phyloP scores from a whole-genome alignment of 92 coral and sea anemone species.

The Epizoanthus stellaris region DNA sequence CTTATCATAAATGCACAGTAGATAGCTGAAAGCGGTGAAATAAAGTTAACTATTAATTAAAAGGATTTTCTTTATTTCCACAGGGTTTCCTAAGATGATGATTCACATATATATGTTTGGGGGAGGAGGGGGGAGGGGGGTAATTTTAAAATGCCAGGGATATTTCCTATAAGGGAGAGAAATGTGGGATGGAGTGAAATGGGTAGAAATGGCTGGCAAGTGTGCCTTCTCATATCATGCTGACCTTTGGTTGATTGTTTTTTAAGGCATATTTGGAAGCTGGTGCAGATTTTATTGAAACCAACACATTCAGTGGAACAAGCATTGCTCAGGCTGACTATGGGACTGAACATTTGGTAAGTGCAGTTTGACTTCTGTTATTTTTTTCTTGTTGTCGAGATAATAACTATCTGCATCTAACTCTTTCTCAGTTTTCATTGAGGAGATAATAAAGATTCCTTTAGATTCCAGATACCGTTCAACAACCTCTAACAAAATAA shows the following conservation, averaged over 20 bases:
- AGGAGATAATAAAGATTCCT: too few relatives aligned
- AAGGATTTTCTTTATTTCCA: too few relatives aligned
- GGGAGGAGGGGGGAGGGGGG: not conserved
- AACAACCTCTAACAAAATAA: too few relatives aligned
- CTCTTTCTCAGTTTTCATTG: too few relatives aligned
- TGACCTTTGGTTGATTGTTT: not conserved
- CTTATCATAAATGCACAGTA: too few relatives aligned
- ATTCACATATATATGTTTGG: not conserved
- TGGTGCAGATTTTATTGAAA: slow-evolving; percentile 96
- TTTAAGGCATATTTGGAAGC: slow-evolving; percentile 89
- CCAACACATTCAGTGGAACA: slow-evolving; percentile 99
- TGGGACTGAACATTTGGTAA: slow-evolving; percentile 89
- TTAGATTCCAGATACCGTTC: too few relatives aligned
- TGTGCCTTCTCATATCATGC: not conserved
- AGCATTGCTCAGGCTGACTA: slow-evolving; percentile 97
- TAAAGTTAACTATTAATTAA: too few relatives aligned
- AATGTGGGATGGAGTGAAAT: too few relatives aligned
- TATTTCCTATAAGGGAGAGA: not conserved
- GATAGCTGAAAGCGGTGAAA: too few relatives aligned
- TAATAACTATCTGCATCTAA: too few relatives aligned
- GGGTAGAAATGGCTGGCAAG: too few relatives aligned
- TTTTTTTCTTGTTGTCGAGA: not conserved
- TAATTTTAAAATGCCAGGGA: too few relatives aligned
- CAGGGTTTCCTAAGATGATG: not conserved
- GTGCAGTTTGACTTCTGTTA: slow-evolving; percentile 9